Conservation (phyloP, 2,113 vertebrate genomes). For the Pluvialis apricaria region DNA sequence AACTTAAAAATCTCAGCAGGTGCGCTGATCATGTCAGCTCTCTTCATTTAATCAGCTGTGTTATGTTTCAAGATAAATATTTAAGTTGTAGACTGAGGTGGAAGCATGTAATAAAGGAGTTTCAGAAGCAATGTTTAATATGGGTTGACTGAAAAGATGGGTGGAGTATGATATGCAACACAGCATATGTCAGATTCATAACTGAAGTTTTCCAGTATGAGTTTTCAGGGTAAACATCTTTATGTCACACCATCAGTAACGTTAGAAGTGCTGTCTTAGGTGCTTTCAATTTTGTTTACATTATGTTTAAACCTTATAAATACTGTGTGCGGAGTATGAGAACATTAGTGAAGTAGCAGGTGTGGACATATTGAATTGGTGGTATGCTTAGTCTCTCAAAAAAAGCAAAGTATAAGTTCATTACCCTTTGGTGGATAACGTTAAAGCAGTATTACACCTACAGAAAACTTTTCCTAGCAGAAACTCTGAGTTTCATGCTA, state of each 20-base stretch:
- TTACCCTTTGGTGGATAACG: neutral
- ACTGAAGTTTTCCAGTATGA: neutral
- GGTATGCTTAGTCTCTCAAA: neutral
- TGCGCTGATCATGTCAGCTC: neutral
- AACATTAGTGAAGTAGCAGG: neutral
- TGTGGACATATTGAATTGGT: neutral
- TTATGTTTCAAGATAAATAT: slow-evolving; percentile 8
- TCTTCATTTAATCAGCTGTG: neutral
- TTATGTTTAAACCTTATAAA: neutral
- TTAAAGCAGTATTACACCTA: neutral
- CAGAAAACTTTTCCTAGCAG: neutral
- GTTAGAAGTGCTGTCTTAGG: neutral
- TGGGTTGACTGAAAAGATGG: neutral
- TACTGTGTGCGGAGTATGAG: neutral
- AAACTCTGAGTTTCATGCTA: neutral
- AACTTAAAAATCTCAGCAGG: neutral
- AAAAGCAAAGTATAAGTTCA: neutral
- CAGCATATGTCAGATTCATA: neutral
- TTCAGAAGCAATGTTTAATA: neutral
- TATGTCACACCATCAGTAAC: neutral
- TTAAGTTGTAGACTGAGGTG: neutral
- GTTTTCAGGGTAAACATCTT: neutral
- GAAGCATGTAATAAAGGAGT: neutral
- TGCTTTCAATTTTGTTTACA: neutral
- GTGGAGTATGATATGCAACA: neutral